A percentile compares a stretch with the other conserved stretches of the same genome.
Conservation (phyloP, 2,113 vertebrate species). For the Trochalopteron elliotii region DNA sequence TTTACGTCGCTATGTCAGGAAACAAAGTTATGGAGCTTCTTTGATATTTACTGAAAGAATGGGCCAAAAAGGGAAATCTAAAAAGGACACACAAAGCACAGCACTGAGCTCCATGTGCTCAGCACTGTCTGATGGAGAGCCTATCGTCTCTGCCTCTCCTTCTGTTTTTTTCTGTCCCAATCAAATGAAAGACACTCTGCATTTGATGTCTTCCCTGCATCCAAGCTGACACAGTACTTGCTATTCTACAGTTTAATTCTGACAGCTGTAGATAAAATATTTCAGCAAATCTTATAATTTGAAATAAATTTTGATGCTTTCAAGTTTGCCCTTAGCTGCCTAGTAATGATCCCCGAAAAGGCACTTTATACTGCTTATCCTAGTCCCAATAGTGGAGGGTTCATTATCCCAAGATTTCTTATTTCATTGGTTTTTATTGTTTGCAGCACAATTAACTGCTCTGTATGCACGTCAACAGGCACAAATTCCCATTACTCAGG, state of each 20-base stretch:
- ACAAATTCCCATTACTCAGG: not conserved
- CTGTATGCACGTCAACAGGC: not conserved
- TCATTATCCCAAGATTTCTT: not conserved
- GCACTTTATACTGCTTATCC: not conserved
- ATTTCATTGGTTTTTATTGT: not conserved
- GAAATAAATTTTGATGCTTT: not conserved
- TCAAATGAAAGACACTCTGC: not conserved
- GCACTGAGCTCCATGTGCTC: not conserved
- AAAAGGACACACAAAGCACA: not conserved
- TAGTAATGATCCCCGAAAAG: not conserved
- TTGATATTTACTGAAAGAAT: not conserved
- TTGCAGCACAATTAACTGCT: not conserved
- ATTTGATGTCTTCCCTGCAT: not conserved
- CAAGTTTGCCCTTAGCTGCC: not conserved
- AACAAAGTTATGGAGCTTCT: not conserved
- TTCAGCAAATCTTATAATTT: not conserved
- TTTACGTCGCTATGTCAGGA: not conserved
- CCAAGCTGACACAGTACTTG: not conserved
- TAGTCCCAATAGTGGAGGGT: not conserved
- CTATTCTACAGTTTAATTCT: not conserved
- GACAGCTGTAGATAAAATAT: not conserved
- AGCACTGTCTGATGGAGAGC: not conserved
- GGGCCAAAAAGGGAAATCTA: not conserved
- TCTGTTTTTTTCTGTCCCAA: not conserved
- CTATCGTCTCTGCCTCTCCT: not conserved